These are phyloP conservation scores for Porites cylindrica DNA, from an alignment of 92 coral and sea anemone species.

Conservation along the genomic window DNA sequence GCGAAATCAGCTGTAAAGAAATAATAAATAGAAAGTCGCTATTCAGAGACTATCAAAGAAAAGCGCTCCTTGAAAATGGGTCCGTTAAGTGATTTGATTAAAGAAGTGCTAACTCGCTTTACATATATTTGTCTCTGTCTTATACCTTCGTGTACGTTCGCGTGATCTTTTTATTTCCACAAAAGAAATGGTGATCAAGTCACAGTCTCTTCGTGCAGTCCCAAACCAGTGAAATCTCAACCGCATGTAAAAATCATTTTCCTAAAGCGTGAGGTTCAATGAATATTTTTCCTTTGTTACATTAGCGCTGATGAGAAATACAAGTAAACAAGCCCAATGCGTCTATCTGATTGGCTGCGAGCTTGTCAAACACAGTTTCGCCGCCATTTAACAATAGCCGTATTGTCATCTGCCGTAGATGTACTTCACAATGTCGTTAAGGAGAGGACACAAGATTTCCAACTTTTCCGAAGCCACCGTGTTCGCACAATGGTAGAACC, in stretches of 20 bases:
- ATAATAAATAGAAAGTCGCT: neutral
- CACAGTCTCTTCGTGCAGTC: neutral
- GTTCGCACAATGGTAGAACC: conserved; percentile 15
- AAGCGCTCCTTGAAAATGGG: neutral
- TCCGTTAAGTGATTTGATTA: conserved; percentile 12
- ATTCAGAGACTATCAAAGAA: neutral
- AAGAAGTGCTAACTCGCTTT: conserved; percentile 8
- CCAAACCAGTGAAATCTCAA: neutral
- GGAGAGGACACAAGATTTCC: conserved; percentile 7
- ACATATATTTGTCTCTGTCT: neutral
- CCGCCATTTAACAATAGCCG: conserved; percentile 79
- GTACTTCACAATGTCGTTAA: conserved; percentile 36
- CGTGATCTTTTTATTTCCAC: neutral
- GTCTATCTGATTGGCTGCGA: conserved; percentile 73
- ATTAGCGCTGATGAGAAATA: conserved; percentile 33
- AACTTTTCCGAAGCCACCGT: conserved; percentile 8
- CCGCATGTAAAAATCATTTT: conserved; percentile 23
- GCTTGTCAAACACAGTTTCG: conserved; percentile 82
- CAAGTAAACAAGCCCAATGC: conserved; percentile 71
- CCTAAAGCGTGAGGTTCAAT: conserved; percentile 23
- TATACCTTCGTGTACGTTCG: neutral
- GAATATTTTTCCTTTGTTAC: conserved; percentile 36
- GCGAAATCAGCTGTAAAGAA: neutral
- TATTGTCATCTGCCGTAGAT: conserved; percentile 14
- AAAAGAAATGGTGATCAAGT: neutral